A percentile compares a stretch with the other conserved stretches of the same genome.
phyloP scores from a whole-genome alignment of 2,888 invertebrate genomes.

The Noctua janthina region DNA sequence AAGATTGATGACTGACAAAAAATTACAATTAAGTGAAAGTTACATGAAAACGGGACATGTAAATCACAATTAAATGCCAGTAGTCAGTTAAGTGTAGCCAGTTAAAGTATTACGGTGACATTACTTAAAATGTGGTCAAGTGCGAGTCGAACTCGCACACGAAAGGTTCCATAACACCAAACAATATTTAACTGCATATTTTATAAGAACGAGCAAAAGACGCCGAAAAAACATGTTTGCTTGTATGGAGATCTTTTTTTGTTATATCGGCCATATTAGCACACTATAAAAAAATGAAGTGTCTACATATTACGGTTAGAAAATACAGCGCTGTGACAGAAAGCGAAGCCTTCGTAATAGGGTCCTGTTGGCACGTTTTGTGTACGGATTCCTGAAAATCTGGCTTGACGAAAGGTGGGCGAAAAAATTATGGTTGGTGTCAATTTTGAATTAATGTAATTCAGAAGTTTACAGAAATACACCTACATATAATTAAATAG shows the following conservation, averaged over 20 bases:
- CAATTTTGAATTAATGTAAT: conserved; percentile 6
- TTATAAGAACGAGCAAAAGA: background rate
- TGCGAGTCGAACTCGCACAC: background rate
- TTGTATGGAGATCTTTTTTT: too few species aligned
- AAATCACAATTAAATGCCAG: conserved; percentile 65
- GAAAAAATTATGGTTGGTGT: background rate
- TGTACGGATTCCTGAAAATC: background rate
- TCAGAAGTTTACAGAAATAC: background rate
- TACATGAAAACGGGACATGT: conserved; percentile 58
- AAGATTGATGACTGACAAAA: conserved; percentile 63
- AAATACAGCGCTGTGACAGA: background rate
- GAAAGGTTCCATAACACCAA: too few species aligned
- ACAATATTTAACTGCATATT: background rate
- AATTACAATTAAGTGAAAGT: conserved; percentile 64
- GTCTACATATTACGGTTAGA: background rate
- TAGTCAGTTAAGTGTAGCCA: conserved; percentile 41
- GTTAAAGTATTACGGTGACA: conserved; percentile 53
- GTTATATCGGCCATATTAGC: too few species aligned
- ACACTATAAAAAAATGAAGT: background rate
- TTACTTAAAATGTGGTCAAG: conserved; percentile 47
- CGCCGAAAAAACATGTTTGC: background rate
- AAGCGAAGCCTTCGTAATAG: background rate
- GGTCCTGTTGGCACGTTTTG: too few species aligned
- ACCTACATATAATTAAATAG: conserved; percentile 1
- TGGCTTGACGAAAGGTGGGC: conserved; percentile 8